Evolutionary conservation across 2,113 vertebrate species (phyloP), one percentile per base, ranked within the genome.

Genomic region (Chionis minor): DNA sequence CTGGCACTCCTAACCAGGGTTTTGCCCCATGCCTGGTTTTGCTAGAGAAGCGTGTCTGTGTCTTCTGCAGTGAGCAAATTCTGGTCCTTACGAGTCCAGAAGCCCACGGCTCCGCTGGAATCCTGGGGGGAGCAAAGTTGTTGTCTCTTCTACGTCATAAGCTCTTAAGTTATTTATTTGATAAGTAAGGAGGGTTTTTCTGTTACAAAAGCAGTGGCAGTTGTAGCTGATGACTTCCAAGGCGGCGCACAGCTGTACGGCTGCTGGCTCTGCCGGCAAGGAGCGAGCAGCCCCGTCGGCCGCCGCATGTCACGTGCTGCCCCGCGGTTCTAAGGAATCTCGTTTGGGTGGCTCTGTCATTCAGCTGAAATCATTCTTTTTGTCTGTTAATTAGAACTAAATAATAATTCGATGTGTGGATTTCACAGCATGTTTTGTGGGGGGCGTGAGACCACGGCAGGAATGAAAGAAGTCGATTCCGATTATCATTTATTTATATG

Each of bases 301-400:
- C 16, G 1, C 49, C 12, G 0, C 3, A 0, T 1, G 21, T 4
- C 19, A 15, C 15, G 28, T 30, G 21, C 49, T 27, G 42, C 63
- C 20, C 63, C 3, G 17, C 24, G 3, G 12, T 7, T 6, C 61
- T 19, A 7, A 19, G 24, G 27, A 23, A 9, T 24, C 33, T 14
- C 12, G 9, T 3, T 15, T 18, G 12, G 12, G 21, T 40, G 45
- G 24, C 71, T 55, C n/a, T 21, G 1, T 2, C 8, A 7, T 11
- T 63, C 77, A 69, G 14, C 62, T 69, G 11, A 23, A 49, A 3
- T 1, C 30, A 4, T 35, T 69, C 40, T 42, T 35, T 54, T 14
- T 14, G 19, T n/a, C 49, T 70, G 10, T 40, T 21, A 26, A 35
- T 20, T 26, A 32, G 69, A 52, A 19, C 21, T 19, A 56, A 80